phyloP scores from a whole-genome alignment of 2,888 invertebrate genomes.

The Coremacera marginata region DNA sequence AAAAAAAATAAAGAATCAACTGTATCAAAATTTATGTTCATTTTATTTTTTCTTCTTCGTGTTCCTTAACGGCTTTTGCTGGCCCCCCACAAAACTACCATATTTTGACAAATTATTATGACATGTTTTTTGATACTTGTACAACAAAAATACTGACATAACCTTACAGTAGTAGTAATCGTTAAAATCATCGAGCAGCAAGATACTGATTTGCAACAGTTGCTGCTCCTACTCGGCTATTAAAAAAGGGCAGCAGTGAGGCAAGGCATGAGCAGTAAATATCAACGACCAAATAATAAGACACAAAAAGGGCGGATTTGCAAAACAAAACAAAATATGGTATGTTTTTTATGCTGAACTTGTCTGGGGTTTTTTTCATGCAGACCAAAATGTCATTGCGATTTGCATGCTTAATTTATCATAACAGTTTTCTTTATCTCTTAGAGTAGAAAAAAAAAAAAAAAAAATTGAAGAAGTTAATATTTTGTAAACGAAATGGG shows the following conservation, averaged over 20 bases:
- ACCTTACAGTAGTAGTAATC: slow-evolving; percentile 22
- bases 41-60: background rate
- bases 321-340: slow-evolving; percentile 27
- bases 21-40: slow-evolving; percentile 20
- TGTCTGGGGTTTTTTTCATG: background rate
- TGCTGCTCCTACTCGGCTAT: background rate
- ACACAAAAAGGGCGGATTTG: slow-evolving; percentile 37
- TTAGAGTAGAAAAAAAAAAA: background rate
- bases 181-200: slow-evolving; percentile 29
- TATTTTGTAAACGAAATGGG: background rate
- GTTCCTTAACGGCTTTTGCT: background rate
- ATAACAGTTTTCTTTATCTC: slow-evolving; percentile 19
- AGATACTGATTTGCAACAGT: slow-evolving; percentile 27
- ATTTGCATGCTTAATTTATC: slow-evolving; percentile 37
- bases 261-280: slow-evolving; percentile 26
- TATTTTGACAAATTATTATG: slow-evolving; percentile 34
- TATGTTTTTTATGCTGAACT: slow-evolving; percentile 23
- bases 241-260: slow-evolving; percentile 5
- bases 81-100: slow-evolving; percentile 1
- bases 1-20: no score
- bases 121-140: slow-evolving; percentile 16
- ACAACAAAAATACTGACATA: background rate
- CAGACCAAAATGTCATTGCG: slow-evolving; percentile 28
- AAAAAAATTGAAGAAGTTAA: background rate
- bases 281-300: slow-evolving; percentile 46